Evolutionary conservation across 2,888 invertebrate species (phyloP).

Genomic region (Acanthosepion pharaonis): DNA sequence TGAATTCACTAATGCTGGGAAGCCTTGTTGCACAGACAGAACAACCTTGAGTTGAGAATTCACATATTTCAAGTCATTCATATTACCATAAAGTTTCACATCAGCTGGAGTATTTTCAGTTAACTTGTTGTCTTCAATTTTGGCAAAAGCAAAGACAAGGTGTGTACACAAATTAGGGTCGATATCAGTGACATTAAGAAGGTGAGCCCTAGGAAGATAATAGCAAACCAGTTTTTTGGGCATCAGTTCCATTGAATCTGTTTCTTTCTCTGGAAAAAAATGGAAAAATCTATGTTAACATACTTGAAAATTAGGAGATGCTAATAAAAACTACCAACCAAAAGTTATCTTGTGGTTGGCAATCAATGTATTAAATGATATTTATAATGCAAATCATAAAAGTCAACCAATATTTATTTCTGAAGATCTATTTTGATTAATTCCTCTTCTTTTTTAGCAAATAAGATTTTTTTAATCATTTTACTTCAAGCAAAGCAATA

Average conservation of each 20-base stretch:
- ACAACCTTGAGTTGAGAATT: constrained; percentile 53
- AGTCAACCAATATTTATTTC: too few species aligned
- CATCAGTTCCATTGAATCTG: neutral
- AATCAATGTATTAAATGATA: too few species aligned
- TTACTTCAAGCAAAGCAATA: too few species aligned
- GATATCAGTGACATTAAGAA: constrained; percentile 51
- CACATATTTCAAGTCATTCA: constrained; percentile 48
- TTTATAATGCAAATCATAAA: too few species aligned
- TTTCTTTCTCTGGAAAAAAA: neutral
- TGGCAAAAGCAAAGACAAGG: constrained; percentile 55
- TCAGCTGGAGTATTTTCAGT: constrained; percentile 37
- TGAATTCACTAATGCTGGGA: constrained; percentile 50
- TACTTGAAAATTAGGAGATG: neutral
- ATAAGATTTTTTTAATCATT: too few species aligned
- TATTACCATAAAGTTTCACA: constrained; percentile 39
- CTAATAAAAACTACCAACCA: too few species aligned
- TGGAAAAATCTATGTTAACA: neutral
- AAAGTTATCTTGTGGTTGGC: too few species aligned
- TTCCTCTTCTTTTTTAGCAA: too few species aligned
- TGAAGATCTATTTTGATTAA: too few species aligned
- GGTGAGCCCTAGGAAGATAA: constrained; percentile 49
- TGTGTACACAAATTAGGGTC: constrained; percentile 53
- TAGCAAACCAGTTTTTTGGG: constrained; percentile 53
- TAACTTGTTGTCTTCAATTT: constrained; percentile 46
- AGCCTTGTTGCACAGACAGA: constrained; percentile 54